These are phyloP conservation scores for Peromyscus eremicus DNA, from an alignment of 2,797 vertebrate genomes.

Conservation along the genomic window DNA sequence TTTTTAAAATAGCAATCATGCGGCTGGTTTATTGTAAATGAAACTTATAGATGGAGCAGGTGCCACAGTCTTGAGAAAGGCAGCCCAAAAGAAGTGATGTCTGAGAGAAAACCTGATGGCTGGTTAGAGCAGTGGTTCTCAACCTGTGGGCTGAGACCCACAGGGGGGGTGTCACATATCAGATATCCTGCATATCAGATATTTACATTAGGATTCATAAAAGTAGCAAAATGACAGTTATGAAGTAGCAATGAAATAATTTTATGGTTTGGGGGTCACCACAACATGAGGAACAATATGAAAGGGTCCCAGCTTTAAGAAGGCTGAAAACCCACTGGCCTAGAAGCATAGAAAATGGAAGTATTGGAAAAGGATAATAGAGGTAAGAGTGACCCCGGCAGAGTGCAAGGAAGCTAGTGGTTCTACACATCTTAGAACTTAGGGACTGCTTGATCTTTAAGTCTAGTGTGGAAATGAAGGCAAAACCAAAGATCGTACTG, in stretches of 20 bases:
- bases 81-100: background rate
- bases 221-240: background rate
- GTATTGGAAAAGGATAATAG: background rate
- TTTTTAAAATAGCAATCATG: background rate
- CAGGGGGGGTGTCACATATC: accelerated
- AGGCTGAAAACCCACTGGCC: background rate
- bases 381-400: background rate
- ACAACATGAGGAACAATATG: background rate
- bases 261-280: background rate
- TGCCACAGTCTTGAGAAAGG: background rate
- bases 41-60: background rate
- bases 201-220: background rate
- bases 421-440: background rate
- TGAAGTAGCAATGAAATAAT: background rate
- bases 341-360: background rate
- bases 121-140: background rate
- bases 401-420: background rate
- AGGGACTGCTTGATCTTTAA: background rate
- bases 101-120: accelerated
- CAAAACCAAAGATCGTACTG: background rate
- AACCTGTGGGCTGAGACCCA: background rate
- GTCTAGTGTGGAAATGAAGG: background rate
- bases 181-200: background rate
- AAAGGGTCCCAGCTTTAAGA: background rate
- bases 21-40: background rate